phyloP scores from a whole-genome alignment of 2,888 invertebrate genomes.

The Perdita meconis region DNA sequence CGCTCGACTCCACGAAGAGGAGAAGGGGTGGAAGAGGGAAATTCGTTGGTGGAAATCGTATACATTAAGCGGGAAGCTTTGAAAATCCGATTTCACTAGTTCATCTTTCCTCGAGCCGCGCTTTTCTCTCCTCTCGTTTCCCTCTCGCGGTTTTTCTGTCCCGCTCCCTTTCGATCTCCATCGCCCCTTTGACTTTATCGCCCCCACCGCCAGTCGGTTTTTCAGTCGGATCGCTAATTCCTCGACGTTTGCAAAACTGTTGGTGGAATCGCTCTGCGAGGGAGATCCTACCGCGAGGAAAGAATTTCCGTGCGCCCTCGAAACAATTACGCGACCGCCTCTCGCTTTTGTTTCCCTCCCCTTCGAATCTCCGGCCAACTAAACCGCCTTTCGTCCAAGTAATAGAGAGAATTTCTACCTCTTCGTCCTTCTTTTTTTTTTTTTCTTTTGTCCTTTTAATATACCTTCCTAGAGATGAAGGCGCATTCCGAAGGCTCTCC shows the following conservation, averaged over 20 bases:
- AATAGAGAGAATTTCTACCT: constrained; percentile 54
- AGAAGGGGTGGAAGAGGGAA: constrained; percentile 17
- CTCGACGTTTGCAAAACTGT: constrained; percentile 52
- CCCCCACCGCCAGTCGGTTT: constrained; percentile 19
- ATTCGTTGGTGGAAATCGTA: constrained; percentile 66
- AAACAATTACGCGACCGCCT: constrained; percentile 59
- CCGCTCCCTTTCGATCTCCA: constrained; percentile 33
- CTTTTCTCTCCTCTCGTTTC: constrained; percentile 1
- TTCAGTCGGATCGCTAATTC: constrained; percentile 55
- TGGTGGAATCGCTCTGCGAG: constrained; percentile 8
- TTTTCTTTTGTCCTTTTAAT: constrained; percentile 25
- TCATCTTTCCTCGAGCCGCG: constrained; percentile 34
- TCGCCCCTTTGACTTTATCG: constrained; percentile 41
- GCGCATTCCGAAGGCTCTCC: constrained; percentile 24
- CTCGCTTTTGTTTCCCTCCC: constrained; percentile 52
- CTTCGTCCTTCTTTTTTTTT: neutral
- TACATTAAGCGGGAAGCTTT: constrained; percentile 65
- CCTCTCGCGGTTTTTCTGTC: neutral
- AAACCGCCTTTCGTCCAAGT: constrained; percentile 27
- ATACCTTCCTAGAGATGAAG: constrained; percentile 25
- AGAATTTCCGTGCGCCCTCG: constrained; percentile 36
- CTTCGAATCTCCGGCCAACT: constrained; percentile 49
- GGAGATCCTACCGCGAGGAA: neutral
- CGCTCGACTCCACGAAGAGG: constrained; percentile 29
- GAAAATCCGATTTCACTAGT: constrained; percentile 73